A percentile compares a stretch with the other conserved stretches of the same genome.
These are phyloP conservation scores for Cryptotermes secundus DNA, from an alignment of 1,140 invertebrate species.

Conservation along the genomic window DNA sequence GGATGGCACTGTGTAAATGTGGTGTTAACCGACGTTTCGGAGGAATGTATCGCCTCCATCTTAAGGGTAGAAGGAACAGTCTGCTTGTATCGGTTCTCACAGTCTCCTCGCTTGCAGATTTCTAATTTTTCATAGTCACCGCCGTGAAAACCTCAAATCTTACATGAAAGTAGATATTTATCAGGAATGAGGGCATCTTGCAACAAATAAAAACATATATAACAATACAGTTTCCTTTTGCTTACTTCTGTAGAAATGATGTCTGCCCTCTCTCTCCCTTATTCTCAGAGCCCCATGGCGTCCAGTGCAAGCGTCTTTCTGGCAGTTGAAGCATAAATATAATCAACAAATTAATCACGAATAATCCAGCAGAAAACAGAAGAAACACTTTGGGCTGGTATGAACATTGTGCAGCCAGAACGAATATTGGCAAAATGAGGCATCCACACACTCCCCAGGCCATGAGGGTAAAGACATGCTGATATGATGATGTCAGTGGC, in stretches of 20 bases:
- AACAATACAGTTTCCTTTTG: too few relatives aligned
- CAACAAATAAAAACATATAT: too few relatives aligned
- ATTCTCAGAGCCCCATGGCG: neutral
- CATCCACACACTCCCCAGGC: neutral
- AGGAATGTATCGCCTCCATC: too few relatives aligned
- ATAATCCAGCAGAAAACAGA: neutral
- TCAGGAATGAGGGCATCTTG: too few relatives aligned
- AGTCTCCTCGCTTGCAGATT: too few relatives aligned
- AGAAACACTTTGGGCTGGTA: slow-evolving; percentile 4
- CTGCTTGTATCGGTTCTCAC: too few relatives aligned
- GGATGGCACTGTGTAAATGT: too few relatives aligned
- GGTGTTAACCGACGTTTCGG: too few relatives aligned
- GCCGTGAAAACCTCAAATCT: too few relatives aligned
- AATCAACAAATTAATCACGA: neutral
- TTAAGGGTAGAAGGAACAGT: too few relatives aligned
- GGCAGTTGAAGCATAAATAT: neutral
- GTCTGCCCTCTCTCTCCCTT: neutral
- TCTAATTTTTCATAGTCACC: too few relatives aligned
- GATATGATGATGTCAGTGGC: neutral
- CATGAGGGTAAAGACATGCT: neutral
- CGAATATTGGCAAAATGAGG: neutral
- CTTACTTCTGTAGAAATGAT: neutral
- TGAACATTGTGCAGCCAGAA: neutral
- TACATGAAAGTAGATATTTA: too few relatives aligned
- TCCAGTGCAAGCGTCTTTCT: neutral